phyloP scores from a whole-genome alignment of 2,113 vertebrate genomes.

The Hippocampus mohnikei region DNA sequence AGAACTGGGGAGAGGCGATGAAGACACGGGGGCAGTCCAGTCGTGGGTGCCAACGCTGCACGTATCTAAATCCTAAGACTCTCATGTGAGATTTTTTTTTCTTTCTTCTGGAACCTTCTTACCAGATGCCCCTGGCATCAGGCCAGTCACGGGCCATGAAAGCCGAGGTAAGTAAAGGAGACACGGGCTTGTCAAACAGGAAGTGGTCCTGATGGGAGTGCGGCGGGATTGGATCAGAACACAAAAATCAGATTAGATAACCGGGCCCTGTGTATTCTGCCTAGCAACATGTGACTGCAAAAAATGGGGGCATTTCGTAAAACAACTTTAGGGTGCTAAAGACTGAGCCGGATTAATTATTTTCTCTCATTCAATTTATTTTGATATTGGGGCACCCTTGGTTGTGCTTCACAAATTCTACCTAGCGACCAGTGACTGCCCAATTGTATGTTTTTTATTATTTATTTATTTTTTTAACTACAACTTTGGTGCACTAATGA shows the following conservation, averaged over 20 bases:
- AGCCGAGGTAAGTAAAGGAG: conserved; percentile 87
- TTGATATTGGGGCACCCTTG: background rate
- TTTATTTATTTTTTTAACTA: background rate
- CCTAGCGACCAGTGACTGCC: background rate
- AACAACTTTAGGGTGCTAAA: too few species aligned
- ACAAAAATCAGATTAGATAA: conserved; percentile 1
- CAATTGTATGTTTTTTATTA: background rate
- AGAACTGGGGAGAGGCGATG: background rate
- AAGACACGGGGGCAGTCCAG: background rate
- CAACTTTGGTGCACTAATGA: background rate
- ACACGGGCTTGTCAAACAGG: conserved; percentile 92
- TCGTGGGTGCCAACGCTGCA: background rate
- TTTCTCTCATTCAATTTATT: too few species aligned
- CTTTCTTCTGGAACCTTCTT: conserved; percentile 54
- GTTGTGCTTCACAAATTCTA: too few species aligned
- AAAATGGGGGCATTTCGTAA: too few species aligned
- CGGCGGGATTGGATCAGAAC: conserved; percentile 38
- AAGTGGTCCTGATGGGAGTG: conserved; percentile 78
- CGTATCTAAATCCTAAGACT: too few species aligned
- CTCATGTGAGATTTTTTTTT: background rate
- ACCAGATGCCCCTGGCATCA: conserved; percentile 93
- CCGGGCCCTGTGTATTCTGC: too few species aligned
- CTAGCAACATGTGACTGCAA: background rate
- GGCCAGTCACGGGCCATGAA: conserved; percentile 96
- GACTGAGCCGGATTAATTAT: background rate